These are phyloP conservation scores for Tringa solitaria DNA, from an alignment of 2,113 vertebrate species.

Conservation along the genomic window DNA sequence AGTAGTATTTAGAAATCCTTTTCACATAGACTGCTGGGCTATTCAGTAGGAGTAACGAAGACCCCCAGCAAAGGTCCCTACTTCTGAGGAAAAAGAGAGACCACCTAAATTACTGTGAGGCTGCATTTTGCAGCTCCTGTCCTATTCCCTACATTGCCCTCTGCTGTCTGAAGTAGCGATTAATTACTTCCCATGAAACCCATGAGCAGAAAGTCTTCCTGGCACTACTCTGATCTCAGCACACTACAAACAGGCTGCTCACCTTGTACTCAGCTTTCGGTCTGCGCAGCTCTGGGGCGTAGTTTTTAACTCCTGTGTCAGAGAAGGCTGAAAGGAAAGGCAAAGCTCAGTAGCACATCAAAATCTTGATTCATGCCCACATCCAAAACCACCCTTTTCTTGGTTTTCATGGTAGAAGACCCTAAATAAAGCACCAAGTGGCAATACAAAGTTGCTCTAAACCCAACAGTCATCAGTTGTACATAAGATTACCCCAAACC, in stretches of 20 bases:
- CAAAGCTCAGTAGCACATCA: not conserved
- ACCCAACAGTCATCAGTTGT: not conserved
- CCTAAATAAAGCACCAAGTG: not conserved
- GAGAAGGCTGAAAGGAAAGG: constrained; percentile 72
- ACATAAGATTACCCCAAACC: not conserved
- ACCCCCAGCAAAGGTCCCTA: not conserved
- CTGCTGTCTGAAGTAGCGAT: not conserved
- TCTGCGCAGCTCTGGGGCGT: constrained; percentile 87
- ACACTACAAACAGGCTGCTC: not conserved
- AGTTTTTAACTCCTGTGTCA: constrained; percentile 77
- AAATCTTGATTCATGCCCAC: not conserved
- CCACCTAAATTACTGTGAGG: not conserved
- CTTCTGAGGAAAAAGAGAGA: not conserved
- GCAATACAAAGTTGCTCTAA: not conserved
- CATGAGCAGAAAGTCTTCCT: not conserved
- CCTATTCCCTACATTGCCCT: not conserved
- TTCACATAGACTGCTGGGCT: not conserved
- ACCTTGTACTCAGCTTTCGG: constrained; percentile 92
- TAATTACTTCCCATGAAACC: not conserved
- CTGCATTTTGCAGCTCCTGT: not conserved
- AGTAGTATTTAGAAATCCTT: not conserved
- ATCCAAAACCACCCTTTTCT: not conserved
- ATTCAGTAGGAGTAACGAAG: not conserved
- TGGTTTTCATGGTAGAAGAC: not conserved
- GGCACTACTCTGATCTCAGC: not conserved